phyloP scores from a whole-genome alignment of 2,113 vertebrate genomes.

The Aspidoscelis tigris region DNA sequence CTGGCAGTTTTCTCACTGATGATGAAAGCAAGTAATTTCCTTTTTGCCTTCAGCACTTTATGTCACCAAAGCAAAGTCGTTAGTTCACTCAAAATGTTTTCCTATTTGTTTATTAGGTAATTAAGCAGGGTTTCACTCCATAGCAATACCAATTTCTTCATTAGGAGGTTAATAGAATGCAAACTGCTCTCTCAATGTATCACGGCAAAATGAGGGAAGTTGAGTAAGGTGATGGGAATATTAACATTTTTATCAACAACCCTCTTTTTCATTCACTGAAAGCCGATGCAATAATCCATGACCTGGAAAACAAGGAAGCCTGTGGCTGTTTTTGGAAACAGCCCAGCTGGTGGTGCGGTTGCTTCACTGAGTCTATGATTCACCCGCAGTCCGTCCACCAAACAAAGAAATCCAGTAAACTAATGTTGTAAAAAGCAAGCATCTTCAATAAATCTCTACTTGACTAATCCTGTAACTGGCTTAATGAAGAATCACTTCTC shows the following conservation, averaged over 20 bases:
- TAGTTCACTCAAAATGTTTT: slow-evolving; percentile 38
- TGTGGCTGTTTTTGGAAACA: neutral
- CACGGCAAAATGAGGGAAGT: slow-evolving; percentile 9
- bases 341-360: neutral
- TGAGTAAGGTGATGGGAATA: neutral
- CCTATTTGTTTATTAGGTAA: slow-evolving; percentile 41
- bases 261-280: neutral
- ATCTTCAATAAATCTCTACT: neutral
- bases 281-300: neutral
- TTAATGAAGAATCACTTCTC: neutral
- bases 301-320: neutral
- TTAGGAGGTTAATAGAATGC: slow-evolving; percentile 32
- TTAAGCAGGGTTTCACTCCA: slow-evolving; percentile 30
- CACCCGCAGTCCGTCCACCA: neutral
- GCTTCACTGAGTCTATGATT: neutral
- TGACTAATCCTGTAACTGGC: neutral
- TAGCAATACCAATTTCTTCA: slow-evolving; percentile 40
- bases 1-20: neutral
- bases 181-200: slow-evolving; percentile 12
- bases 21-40: neutral
- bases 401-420: neutral
- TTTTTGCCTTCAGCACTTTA: neutral
- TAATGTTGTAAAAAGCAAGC: neutral
- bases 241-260: slow-evolving; percentile 14
- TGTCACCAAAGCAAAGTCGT: slow-evolving; percentile 20